Evolutionary conservation across 1,140 invertebrate species (phyloP), one percentile per base, ranked within the genome.

Genomic region (Marisa cornuarietis): DNA sequence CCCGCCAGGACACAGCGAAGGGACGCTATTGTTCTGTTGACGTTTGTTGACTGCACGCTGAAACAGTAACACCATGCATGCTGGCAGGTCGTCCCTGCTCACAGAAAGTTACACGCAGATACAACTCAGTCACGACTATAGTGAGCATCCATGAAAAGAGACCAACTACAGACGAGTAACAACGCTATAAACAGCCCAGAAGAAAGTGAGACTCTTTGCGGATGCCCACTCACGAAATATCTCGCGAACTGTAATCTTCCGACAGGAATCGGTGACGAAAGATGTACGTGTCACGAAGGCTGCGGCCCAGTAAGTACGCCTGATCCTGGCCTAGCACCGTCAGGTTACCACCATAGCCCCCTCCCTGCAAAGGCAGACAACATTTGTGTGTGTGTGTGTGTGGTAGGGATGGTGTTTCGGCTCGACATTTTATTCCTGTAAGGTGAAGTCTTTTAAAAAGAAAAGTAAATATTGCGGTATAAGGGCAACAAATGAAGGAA

Each of bases 21-120:
- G 51, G 87, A 88, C 16, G 71, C 78, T n/a, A 88, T 83, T 5
- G 87, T 88, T 42, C 87, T 63, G 52, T 76, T 81, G 22, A 84
- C 86, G 68, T 88, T 88, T 22, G 85, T 87, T 0, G 85, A 85
- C n/a, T 79, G 82, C 20, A 85, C 68, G 75, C 86, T 87, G 81
- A 3, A 85, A 80, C 22, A 63, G 66, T 63, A 77, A 73, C 82
- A 52, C 63, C 75, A 71, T n/a, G 1, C n/a, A 24, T 31, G 69
- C 18, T 18, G 20, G 18, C 71, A 72, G 22, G 51, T 58, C 54
- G 0, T 8, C 54, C 0, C 31, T 42, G 31, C 31, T 42, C 31
- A 42, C 6, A 42, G 31, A 42, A 42, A 6, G 31, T 42, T 42
- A 42, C 31, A 42, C 6, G 31, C 54, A 58, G 54, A 8, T 58